A percentile compares a stretch with the other conserved stretches of the same genome.
phyloP scores from a whole-genome alignment of 2,888 invertebrate species.

The Ectobius pallidus region DNA sequence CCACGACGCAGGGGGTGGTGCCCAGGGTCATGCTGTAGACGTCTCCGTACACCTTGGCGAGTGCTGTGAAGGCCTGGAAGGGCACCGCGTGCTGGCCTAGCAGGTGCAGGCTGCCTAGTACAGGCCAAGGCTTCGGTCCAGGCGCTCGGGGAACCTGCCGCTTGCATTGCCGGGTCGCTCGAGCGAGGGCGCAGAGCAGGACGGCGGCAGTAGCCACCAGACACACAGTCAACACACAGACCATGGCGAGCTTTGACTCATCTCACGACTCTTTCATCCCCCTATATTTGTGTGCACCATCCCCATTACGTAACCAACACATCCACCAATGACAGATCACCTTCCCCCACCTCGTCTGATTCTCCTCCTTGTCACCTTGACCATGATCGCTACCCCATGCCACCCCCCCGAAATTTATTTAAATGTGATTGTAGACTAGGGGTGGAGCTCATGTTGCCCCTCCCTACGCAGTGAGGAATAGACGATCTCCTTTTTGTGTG shows the following conservation, averaged over 20 bases:
- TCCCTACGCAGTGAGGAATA: neutral
- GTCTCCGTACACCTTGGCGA: constrained; percentile 73
- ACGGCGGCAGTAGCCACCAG: neutral
- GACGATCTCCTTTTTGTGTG: neutral
- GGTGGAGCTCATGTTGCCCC: neutral
- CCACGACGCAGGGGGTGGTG: constrained; percentile 71
- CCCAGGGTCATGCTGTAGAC: constrained; percentile 74
- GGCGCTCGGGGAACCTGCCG: constrained; percentile 51
- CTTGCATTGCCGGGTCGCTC: neutral
- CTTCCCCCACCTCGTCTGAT: neutral
- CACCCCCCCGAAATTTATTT: no score
- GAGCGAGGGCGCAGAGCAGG: neutral
- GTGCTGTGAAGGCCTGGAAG: constrained; percentile 73
- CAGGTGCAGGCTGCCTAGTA: constrained; percentile 74
- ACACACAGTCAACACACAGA: constrained; percentile 13
- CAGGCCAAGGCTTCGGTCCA: constrained; percentile 70
- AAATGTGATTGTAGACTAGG: no score
- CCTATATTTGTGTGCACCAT: constrained; percentile 40
- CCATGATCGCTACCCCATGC: neutral
- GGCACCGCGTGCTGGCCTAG: constrained; percentile 67
- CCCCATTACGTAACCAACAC: constrained; percentile 20
- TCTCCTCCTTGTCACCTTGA: constrained; percentile 18
- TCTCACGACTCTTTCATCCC: no score
- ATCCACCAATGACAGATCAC: constrained; percentile 16
- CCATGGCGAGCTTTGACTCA: constrained; percentile 34